These are phyloP conservation scores for Acanthochromis polyacanthus DNA, from an alignment of 2,113 vertebrate species.

Conservation along the genomic window DNA sequence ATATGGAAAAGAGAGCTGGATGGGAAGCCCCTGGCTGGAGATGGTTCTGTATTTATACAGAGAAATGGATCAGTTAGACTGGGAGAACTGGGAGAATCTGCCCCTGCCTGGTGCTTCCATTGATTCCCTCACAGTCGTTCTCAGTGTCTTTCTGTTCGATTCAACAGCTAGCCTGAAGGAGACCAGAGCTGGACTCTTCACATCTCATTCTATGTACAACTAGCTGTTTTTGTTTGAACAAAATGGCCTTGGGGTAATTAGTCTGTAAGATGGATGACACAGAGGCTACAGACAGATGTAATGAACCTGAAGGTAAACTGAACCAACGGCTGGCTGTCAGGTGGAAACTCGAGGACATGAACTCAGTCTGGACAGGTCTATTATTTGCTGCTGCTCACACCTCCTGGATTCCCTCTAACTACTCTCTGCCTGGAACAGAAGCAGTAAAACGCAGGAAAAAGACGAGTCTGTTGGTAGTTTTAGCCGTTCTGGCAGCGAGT, in stretches of 20 bases:
- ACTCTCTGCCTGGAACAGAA: conserved; percentile 42
- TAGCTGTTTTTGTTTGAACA: neutral
- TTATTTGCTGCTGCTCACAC: conserved; percentile 42
- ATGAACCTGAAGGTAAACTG: conserved; percentile 24
- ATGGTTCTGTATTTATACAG: conserved; percentile 3
- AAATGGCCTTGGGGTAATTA: conserved; percentile 18
- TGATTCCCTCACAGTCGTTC: conserved; percentile 47
- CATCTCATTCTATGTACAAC: conserved; percentile 13
- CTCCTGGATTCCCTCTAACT: conserved; percentile 28
- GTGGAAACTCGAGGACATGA: neutral
- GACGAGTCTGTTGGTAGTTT: conserved; percentile 24
- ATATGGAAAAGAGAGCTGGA: conserved; percentile 10
- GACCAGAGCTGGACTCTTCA: conserved; percentile 5
- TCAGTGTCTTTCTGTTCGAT: conserved; percentile 50
- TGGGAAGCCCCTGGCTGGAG: neutral
- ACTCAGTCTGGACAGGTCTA: conserved; percentile 23
- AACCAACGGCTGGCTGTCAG: conserved; percentile 14
- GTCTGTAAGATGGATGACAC: conserved; percentile 3
- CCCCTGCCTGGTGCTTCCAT: conserved; percentile 48
- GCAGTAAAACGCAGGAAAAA: conserved; percentile 8
- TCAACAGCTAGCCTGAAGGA: conserved; percentile 32
- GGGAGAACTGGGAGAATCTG: conserved; percentile 7
- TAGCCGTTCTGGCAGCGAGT: conserved; percentile 26
- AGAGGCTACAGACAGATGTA: conserved; percentile 3
- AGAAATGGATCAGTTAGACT: neutral